These are phyloP conservation scores for Ditula angustiorana DNA, from an alignment of 2,888 invertebrate genomes.

Conservation along the genomic window DNA sequence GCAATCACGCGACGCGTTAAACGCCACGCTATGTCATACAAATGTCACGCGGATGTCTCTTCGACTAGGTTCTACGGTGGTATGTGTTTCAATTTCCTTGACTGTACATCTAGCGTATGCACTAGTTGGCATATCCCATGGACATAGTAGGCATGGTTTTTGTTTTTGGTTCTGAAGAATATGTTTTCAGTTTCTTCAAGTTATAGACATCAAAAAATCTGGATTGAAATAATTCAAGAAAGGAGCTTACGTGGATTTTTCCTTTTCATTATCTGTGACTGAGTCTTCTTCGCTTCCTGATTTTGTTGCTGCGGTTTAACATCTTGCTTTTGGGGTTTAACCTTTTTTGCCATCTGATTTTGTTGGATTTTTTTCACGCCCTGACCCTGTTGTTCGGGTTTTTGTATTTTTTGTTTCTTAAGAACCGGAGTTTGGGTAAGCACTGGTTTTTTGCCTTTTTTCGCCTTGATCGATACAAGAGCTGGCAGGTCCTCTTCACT, in stretches of 20 bases:
- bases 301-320: background rate
- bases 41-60: too few species aligned
- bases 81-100: too few species aligned
- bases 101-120: too few species aligned
- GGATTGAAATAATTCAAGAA: too few species aligned
- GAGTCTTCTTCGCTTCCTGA: background rate
- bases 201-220: too few species aligned
- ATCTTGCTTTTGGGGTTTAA: background rate
- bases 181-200: too few species aligned
- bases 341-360: background rate
- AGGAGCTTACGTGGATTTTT: constrained; percentile 25
- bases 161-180: too few species aligned
- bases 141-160: too few species aligned
- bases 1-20: too few species aligned
- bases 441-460: constrained; percentile 25
- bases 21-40: too few species aligned
- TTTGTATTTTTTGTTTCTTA: background rate
- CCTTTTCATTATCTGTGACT: constrained; percentile 9
- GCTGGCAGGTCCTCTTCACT: constrained; percentile 49
- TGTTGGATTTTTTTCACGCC: background rate
- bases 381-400: background rate
- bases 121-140: too few species aligned
- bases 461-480: constrained; percentile 9
- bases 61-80: too few species aligned
- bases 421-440: constrained; percentile 7